phyloP scores from a whole-genome alignment of 2,113 vertebrate genomes.

The Mesoclemmys tuberculata region DNA sequence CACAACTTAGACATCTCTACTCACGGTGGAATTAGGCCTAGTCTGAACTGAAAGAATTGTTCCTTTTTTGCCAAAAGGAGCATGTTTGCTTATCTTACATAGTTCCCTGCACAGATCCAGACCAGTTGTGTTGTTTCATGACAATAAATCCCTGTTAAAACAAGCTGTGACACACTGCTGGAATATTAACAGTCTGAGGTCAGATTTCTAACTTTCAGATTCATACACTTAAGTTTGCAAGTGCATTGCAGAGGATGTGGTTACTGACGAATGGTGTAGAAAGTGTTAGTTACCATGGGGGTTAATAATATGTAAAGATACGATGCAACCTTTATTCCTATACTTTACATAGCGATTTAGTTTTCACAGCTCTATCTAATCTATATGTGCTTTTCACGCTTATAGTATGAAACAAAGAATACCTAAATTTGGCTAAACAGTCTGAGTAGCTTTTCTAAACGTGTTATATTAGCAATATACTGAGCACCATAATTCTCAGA shows the following conservation, averaged over 20 bases:
- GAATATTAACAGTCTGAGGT: background rate
- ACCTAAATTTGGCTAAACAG: background rate
- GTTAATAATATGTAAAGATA: background rate
- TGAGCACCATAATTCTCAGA: background rate
- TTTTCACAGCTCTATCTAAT: background rate
- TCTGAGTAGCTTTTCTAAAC: background rate
- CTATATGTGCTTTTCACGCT: background rate
- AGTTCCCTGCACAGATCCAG: background rate
- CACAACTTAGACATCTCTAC: background rate
- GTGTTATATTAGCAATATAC: background rate
- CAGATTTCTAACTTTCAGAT: background rate
- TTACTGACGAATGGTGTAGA: background rate
- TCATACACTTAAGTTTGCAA: rapidly evolving
- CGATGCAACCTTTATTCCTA: background rate
- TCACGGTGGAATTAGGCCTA: background rate
- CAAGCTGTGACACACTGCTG: background rate
- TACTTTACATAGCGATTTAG: background rate
- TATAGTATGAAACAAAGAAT: background rate
- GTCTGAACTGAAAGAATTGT: background rate
- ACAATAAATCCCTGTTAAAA: background rate
- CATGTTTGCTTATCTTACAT: background rate
- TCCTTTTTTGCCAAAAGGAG: background rate
- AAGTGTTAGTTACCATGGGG: background rate
- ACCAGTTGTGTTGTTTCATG: background rate
- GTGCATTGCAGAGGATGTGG: background rate